Evolutionary conservation across 2,888 invertebrate genomes (phyloP), one percentile per base, ranked within the genome.

Genomic region (Chrysomela aeneicollis): DNA sequence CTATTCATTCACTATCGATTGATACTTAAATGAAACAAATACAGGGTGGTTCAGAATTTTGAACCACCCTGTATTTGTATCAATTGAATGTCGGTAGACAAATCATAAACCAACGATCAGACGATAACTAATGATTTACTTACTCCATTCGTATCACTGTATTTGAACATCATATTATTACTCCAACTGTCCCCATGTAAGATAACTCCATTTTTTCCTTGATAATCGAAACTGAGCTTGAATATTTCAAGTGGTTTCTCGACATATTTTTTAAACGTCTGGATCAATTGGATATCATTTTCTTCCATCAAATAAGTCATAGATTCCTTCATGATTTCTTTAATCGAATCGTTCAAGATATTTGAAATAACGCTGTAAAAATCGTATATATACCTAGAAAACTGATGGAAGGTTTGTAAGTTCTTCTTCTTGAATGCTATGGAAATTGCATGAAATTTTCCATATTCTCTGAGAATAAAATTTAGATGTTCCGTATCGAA

Each of bases 371-470:
- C 12, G 4, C 6, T n/a, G 61, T 58, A 65, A 47, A 49, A 52
- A n/a, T 61, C 19, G 9, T 15, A 18, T 12, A 64, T 21, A 0
- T 19, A 4, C 8, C 2, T 26, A 15, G 47, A 12, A 8, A 64
- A 1, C 37, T 66, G 37, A 2, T 64, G 18, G 64, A 67, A 74
- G 8, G 60, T 59, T 42, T 62, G 61, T 0, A 63, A 61, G 22
- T 69, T 47, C 26, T 66, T 51, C 26, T 70, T 60, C 59, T 66
- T 71, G 35, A 71, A 58, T 1, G 70, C 74, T 35, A 71, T 71
- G 0, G 73, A 72, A 18, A 71, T 42, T 12, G 70, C 73, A 59
- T 77, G 77, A 21, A 73, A 71, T 52, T 65, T 64, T 4, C 69
- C 77, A 21, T 76, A 72, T 30, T 70, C 68, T 42, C 68, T 64